Base-by-base conservation (phyloP, 2,888 invertebrate species). In the Tetragnatha montana region DNA sequence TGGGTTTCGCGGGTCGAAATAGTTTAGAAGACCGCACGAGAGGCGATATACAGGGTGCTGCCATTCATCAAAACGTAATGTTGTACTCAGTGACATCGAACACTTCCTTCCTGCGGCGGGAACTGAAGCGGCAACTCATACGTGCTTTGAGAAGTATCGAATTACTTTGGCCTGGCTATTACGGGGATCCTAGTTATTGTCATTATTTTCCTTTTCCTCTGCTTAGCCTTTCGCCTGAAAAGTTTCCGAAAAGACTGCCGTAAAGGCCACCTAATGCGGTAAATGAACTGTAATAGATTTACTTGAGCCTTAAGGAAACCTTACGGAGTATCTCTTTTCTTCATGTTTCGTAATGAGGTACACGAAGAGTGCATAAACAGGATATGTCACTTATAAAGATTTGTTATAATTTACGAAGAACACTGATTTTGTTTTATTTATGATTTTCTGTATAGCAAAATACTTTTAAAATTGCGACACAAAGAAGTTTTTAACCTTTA, bases 41-140 rank as follows among this genome's bases (percentile, higher is more conserved):
- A 83, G 19, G 69, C 75, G 68, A 83, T 35, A 17, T 76, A 84
- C 76, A 69, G 14, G 84, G 69, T 76, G 84, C 35, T 84, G 76
- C 76, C 84, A 84, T 84, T 76, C 76, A 76, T 84, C 84, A 84
- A 75, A 84, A 84, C n/a, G 50, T 79, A 85, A 85, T 85, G 85
- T 51, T 78, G 71, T n/a, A 51, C 51, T 51, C 7, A 71, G 70
- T 85, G 85, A 85, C 85, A 85, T 78, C 79, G 35, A 79, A 85
- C 78, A 79, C 70, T 76, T 49, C 69, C 68, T 68, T 47, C 21
- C 51, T 47, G 76, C 49, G 35, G 70, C 70, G 19, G 7, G 85
- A 79, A 85, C 71, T 71, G 79, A 85, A 79, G 71, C 69, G 51
- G 79, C 35, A 85, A 79, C 70, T 76, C 85, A 75, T 83, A 17